These are phyloP conservation scores for Channa striata DNA, from an alignment of 2,797 vertebrate species.

Conservation along the genomic window DNA sequence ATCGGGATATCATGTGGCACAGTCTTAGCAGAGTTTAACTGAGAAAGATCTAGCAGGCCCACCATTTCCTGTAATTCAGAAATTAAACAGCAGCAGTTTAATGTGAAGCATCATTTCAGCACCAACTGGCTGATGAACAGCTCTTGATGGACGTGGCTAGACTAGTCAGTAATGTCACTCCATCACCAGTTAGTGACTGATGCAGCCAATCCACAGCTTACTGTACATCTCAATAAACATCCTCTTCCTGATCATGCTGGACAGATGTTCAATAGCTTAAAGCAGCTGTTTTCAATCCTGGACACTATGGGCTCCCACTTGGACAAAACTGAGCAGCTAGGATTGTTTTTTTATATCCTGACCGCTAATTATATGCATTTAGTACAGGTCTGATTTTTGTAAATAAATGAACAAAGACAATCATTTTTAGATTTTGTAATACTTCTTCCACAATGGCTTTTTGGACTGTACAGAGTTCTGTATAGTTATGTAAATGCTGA, in stretches of 20 bases:
- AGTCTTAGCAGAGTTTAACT: slow-evolving; percentile 42
- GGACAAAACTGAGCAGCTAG: neutral
- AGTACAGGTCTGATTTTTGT: neutral
- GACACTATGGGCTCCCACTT: neutral
- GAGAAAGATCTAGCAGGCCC: slow-evolving; percentile 14
- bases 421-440: no score
- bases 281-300: neutral
- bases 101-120: slow-evolving; percentile 35
- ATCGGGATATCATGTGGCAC: slow-evolving; percentile 46
- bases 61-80: slow-evolving; percentile 25
- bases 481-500: no score
- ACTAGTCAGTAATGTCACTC: slow-evolving; percentile 48
- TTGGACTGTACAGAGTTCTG: no score
- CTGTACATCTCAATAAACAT: slow-evolving; percentile 23
- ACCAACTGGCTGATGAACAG: slow-evolving; percentile 52
- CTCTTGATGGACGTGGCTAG: slow-evolving; percentile 53
- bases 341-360: neutral
- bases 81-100: slow-evolving; percentile 25
- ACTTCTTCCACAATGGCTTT: no score
- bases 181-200: slow-evolving; percentile 41
- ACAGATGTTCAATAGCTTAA: slow-evolving; percentile 11
- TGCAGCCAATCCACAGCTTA: slow-evolving; percentile 11
- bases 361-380: neutral
- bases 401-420: no score
- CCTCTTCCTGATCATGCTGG: slow-evolving; percentile 16